Evolutionary conservation across 2,888 invertebrate species (phyloP), one percentile per base, ranked within the genome.

Genomic region (Amphipyra berbera): DNA sequence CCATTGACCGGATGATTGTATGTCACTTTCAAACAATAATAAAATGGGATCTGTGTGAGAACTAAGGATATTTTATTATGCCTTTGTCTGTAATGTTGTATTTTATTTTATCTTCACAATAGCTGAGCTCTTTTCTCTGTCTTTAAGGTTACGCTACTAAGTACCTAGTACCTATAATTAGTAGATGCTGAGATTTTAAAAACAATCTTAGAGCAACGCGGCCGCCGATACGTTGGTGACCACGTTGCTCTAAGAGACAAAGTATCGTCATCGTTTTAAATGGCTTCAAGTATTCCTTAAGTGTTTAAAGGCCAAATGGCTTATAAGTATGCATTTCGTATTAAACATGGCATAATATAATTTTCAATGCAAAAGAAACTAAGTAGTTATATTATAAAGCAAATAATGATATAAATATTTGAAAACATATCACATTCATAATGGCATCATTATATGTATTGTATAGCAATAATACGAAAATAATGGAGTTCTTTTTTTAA

Each of bases 1-100:
- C 77, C 84, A 83, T 83, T 88, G 88, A 88, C 90, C 88, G 87
- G 82, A 82, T 81, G 72, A 74, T 69, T 86, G 77, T 73, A 73
- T 81, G 82, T 76, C 75, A 73, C 70, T 75, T 64, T 64, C 45
- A 65, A 52, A 63, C 59, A 75, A 65, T 69, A 74, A 65, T 69
- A 68, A 78, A 78, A 66, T 67, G 46, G 9, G 12, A 52, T 60
- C 45, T 49, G 50, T 45, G 13, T 59, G 30, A 15, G 46, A 62
- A 56, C 60, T 57, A 45, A 57, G 54, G 33, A 60, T 58, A 59
- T 52, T 53, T 64, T 46, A 58, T 53, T 54, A 13, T 57, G 9
- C 12, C 27, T 42, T 49, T 57, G 4, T 64, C 0, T 57, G 13
- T 35, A 42, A 54, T 13, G 21, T 56, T 30, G 2, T 37, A 30